Evolutionary conservation across 2,113 vertebrate genomes (phyloP), one percentile per base, ranked within the genome.

Genomic region (Hemiscyllium ocellatum): DNA sequence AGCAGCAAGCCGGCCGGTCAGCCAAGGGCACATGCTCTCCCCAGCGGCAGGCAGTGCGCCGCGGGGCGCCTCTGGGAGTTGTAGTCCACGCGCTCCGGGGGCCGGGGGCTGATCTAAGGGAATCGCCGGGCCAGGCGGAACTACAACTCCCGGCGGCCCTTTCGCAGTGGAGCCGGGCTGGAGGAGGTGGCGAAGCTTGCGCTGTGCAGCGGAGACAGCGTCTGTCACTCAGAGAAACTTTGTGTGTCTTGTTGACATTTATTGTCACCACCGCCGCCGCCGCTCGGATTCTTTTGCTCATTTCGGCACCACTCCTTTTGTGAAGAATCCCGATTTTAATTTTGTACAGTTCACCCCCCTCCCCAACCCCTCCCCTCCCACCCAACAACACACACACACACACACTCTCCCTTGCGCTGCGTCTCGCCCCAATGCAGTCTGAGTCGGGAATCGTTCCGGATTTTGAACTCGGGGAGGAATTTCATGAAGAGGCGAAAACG

Each of bases 361-460:
- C 96, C 90, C 47, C 19, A 68, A 68, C 13, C 95, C 80, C 85
- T 29, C 96, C 52, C 78, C 95, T 96, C 42, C 42, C 42, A 47
- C 42, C 95, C 96, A 96, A 78, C 96, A 76, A 70, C 2, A 70
- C 69, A 70, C 69, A 70, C 10, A 17, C 1, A 4, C 56, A 29
- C 87, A 95, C 95, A 96, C 70, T 2, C 29, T 76, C 72, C 2
- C 29, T 29, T 10, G n/a, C n/a, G 56, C 10, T 61, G 56, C 56
- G 56, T 61, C 66, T 61, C 86, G 96, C 96, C 97, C 97, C 95
- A 83, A 99, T 99, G 99, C 98, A 99, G 97, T 97, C 98, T 50
- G 99, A 99, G 96, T 99, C 99, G 95, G 99, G 99, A 95, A 99
- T 99, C 96, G 98, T 99, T 97, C 97, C 98, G 96, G 99, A 99